These are phyloP conservation scores for Parnassius mnemosyne DNA, from an alignment of 2,888 invertebrate genomes.

Conservation along the genomic window DNA sequence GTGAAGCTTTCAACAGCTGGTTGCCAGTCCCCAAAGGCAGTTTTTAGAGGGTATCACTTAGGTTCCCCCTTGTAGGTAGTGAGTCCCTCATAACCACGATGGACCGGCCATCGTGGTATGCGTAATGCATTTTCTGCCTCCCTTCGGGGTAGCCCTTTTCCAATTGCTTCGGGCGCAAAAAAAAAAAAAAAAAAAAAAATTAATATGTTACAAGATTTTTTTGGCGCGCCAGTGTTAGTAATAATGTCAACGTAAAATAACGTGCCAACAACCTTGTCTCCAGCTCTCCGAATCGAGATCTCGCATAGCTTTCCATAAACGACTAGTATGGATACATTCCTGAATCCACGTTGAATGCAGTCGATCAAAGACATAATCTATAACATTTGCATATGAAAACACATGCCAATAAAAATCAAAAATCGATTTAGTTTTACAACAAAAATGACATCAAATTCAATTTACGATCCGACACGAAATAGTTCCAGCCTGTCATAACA, in stretches of 20 bases:
- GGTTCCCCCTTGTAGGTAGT: too few relatives aligned
- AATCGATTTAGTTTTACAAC: slow-evolving; percentile 66
- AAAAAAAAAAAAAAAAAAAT: too few relatives aligned
- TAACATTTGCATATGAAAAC: slow-evolving; percentile 73
- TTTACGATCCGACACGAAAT: slow-evolving; percentile 62
- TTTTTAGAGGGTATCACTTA: too few relatives aligned
- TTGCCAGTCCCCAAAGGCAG: too few relatives aligned
- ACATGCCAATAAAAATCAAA: slow-evolving; percentile 59
- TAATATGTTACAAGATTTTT: slow-evolving; percentile 50
- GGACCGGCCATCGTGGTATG: too few relatives aligned
- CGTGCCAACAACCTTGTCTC: slow-evolving; percentile 42
- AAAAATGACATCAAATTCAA: slow-evolving; percentile 74
- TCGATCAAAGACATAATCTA: slow-evolving; percentile 51
- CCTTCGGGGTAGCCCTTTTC: too few relatives aligned
- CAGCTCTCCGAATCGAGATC: slow-evolving; percentile 23
- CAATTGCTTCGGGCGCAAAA: too few relatives aligned
- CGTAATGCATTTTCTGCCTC: too few relatives aligned
- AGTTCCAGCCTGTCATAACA: slow-evolving; percentile 49
- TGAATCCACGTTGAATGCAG: slow-evolving; percentile 38
- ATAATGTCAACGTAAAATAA: slow-evolving; percentile 36
- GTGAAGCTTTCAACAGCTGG: too few relatives aligned
- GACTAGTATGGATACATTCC: slow-evolving; percentile 25
- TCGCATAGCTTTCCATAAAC: slow-evolving; percentile 29
- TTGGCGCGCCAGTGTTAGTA: slow-evolving; percentile 33
- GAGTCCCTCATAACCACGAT: too few relatives aligned